phyloP scores from a whole-genome alignment of 2,888 invertebrate genomes.

The Pogonocherus hispidulus region DNA sequence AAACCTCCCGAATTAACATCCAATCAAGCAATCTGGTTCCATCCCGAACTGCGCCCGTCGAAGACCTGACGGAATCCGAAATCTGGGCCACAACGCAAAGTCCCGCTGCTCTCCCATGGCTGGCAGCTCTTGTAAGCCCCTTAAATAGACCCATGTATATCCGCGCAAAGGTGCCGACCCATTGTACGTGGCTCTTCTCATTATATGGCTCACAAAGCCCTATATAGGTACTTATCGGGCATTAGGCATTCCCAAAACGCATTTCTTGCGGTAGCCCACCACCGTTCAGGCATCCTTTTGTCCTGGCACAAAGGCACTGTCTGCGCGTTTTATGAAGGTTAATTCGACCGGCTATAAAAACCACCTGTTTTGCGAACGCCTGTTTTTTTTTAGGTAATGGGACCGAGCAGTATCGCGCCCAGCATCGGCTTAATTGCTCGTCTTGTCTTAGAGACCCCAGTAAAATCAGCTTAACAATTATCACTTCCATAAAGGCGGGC shows the following conservation, averaged over 20 bases:
- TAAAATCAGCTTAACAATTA: neutral
- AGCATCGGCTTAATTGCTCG: neutral
- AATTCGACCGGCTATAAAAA: conserved; percentile 11
- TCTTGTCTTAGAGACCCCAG: neutral
- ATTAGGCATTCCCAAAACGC: conserved; percentile 58
- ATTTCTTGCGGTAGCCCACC: conserved; percentile 53
- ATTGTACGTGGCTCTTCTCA: conserved; percentile 59
- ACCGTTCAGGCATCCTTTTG: conserved; percentile 47
- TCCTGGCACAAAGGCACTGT: conserved; percentile 25
- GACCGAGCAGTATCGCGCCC: neutral
- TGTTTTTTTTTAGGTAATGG: too few relatives aligned
- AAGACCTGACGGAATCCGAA: neutral
- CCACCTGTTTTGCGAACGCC: conserved; percentile 26
- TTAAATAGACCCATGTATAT: conserved; percentile 44
- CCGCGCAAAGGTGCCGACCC: conserved; percentile 58
- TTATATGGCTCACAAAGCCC: conserved; percentile 56
- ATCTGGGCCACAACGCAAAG: neutral
- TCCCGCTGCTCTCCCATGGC: neutral
- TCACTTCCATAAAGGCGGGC: neutral
- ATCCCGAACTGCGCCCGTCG: neutral
- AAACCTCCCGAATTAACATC: neutral
- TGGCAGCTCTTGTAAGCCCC: too few relatives aligned
- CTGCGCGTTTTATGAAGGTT: conserved; percentile 10
- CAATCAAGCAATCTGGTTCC: neutral
- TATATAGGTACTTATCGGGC: conserved; percentile 59